Evolutionary conservation across 2,888 invertebrate species (phyloP).

Genomic region (Heliconius erato): DNA sequence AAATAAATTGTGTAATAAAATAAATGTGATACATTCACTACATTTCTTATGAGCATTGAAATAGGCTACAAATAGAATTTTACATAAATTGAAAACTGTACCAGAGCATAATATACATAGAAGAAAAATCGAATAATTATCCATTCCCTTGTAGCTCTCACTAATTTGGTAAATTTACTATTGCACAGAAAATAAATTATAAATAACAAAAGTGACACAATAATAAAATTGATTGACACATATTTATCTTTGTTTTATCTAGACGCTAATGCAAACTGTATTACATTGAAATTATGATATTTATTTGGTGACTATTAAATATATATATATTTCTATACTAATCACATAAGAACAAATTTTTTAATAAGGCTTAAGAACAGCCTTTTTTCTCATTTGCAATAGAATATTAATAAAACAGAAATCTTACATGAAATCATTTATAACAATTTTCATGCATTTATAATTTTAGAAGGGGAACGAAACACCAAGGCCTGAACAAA

Average conservation of each 20-base stretch:
- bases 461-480: conserved; percentile 80
- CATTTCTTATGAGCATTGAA: not conserved
- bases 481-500: conserved; percentile 80
- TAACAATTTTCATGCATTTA: not conserved
- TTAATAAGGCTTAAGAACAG: too few relatives aligned
- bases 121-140: not conserved
- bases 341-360: not conserved
- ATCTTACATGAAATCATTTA: not conserved
- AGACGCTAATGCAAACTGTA: not conserved
- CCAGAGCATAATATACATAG: too few relatives aligned
- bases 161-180: not conserved
- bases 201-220: not conserved
- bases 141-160: not conserved
- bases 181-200: not conserved
- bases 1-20: not conserved
- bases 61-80: not conserved
- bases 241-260: conserved; percentile 19
- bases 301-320: not conserved
- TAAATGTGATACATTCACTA: not conserved
- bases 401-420: not conserved
- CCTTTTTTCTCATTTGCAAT: not conserved
- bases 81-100: not conserved
- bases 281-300: conserved; percentile 7
- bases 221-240: conserved; percentile 6
- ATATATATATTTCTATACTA: not conserved